Conservation (phyloP, 2,888 invertebrate species). For the Monoplex corrugatus region DNA sequence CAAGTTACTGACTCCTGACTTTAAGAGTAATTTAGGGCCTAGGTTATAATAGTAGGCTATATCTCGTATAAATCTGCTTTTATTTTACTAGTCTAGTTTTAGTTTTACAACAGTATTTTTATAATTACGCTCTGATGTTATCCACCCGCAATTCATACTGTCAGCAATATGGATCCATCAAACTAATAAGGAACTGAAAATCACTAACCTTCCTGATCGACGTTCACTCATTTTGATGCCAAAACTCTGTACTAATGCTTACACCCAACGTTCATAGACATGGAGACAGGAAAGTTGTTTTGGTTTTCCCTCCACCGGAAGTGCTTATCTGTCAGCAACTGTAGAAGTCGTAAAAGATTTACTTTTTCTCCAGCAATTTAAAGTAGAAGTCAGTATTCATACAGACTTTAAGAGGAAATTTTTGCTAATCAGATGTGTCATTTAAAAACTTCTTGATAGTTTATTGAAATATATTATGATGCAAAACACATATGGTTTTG, state of each 20-base stretch:
- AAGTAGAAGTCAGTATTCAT: too few species aligned
- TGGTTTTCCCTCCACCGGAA: slow-evolving; percentile 50
- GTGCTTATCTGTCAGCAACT: not conserved
- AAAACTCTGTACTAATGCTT: not conserved
- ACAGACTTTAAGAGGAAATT: too few species aligned
- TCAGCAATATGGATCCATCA: too few species aligned
- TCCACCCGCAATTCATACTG: too few species aligned
- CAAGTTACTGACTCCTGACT: too few species aligned
- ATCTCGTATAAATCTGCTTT: too few species aligned
- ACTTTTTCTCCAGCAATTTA: not conserved
- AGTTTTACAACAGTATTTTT: too few species aligned
- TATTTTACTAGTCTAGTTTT: too few species aligned
- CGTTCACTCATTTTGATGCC: slow-evolving; percentile 43
- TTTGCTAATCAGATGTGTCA: not conserved
- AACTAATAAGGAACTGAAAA: too few species aligned
- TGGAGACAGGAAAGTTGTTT: not conserved
- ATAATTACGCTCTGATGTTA: too few species aligned
- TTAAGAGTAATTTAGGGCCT: too few species aligned
- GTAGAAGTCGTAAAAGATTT: not conserved
- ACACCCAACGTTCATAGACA: not conserved
- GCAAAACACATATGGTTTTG: not conserved
- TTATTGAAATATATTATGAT: not conserved
- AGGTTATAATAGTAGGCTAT: too few species aligned
- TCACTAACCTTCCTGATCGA: slow-evolving; percentile 40
- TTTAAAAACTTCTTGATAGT: not conserved